Base-by-base conservation (phyloP, 2,113 vertebrate genomes). In the Engystomops pustulosus region DNA sequence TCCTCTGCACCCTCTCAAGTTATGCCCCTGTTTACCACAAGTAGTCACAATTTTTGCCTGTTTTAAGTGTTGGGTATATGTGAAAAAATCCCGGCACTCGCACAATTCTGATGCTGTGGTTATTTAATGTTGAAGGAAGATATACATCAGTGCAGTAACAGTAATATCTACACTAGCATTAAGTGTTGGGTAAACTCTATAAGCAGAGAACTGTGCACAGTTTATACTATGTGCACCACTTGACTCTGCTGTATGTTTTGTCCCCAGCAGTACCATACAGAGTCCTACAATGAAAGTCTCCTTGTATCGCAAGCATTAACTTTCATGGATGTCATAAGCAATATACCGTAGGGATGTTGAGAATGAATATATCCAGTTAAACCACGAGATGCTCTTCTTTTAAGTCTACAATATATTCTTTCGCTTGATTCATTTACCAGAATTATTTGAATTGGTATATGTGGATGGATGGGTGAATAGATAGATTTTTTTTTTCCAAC, bases 401-500 rank as follows among this genome's bases (percentile, higher is more conserved):
- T 77, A 77, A 38, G 49, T 77, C 23, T 72, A 45, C 69, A 45
- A 30, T 55, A 41, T 78, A 60, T 38, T 78, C 49, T 78, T 78
- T 60, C 34, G 20, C 53, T 58, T 58, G 75, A 78, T 78, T 58
- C 75, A 78, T 60, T 78, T 78, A 78, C 75, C 75, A 38, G 75
- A 78, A 78, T 78, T 55, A 78, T 78, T 78, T 38, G 32, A 78
- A 78, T 78, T 78, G 51, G 75, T 78, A 58, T 78, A 78, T 77
- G 75, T 78, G 75, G 75, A 78, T 78, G 75, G 75, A 78, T 78
- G 75, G 51, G 30, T 58, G 51, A 58, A 38, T 60, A 60, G 51
- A 58, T 78, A 78, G 75, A 60, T 77, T 60, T 78, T 77, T 77
- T 45, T 58, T 55, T 58, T 41, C 53, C 70, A 58, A 85, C 89